Percentiles rank a stretch among this genome's conserved stretches.
Conservation (phyloP, 2,888 invertebrate species). For the Dasypolia templi region DNA sequence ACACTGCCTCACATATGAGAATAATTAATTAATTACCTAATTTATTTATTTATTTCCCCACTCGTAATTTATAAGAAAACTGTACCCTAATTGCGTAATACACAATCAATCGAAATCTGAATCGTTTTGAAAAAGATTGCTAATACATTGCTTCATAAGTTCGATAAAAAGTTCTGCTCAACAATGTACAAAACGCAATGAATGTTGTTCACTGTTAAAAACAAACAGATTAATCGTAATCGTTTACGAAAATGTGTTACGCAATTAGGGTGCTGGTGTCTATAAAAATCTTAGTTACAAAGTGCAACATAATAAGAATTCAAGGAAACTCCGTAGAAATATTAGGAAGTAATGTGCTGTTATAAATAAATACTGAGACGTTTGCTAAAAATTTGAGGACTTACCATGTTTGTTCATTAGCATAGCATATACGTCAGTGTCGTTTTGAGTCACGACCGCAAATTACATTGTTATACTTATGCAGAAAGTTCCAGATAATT, state of each 20-base stretch:
- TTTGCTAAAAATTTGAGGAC: slow-evolving; percentile 61
- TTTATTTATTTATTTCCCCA: too few species aligned
- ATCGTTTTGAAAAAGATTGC: too few species aligned
- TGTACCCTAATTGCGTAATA: too few species aligned
- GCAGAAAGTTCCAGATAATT: slow-evolving; percentile 66
- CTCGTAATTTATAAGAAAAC: slow-evolving; percentile 7
- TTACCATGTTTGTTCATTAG: slow-evolving; percentile 73
- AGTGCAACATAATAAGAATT: slow-evolving; percentile 45
- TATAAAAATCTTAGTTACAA: slow-evolving; percentile 29
- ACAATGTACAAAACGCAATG: too few species aligned
- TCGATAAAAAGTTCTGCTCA: too few species aligned
- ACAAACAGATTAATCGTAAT: too few species aligned
- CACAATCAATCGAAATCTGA: too few species aligned
- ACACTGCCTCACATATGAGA: background rate
- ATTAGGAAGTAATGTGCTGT: slow-evolving; percentile 57
- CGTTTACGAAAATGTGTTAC: too few species aligned
- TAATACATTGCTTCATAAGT: too few species aligned
- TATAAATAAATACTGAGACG: slow-evolving; percentile 44
- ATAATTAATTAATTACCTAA: too few species aligned
- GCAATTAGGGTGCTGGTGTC: too few species aligned
- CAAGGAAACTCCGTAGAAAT: slow-evolving; percentile 43
- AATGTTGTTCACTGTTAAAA: too few species aligned
- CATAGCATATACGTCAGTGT: slow-evolving; percentile 73
- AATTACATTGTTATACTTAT: slow-evolving; percentile 59
- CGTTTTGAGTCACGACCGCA: slow-evolving; percentile 71